Conservation (phyloP, 2,888 invertebrate genomes). For the Trachelus stipa region DNA sequence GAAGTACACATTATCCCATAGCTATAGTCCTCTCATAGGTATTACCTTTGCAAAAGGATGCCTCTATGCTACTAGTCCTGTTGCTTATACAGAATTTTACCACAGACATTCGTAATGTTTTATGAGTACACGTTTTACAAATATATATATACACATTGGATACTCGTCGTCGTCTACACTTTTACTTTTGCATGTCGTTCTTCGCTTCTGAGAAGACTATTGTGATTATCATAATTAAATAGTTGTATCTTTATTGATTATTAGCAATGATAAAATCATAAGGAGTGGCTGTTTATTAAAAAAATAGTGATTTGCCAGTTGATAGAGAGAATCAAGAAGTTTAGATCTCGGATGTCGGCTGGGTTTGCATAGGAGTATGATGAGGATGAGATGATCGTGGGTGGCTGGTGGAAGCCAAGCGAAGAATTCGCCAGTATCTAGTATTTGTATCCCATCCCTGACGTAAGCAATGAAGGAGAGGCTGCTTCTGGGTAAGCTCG, state of each 20-base stretch:
- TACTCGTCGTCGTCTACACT: neutral
- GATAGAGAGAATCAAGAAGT: neutral
- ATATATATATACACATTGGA: too few species aligned
- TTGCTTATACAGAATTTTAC: neutral
- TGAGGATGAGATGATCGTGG: neutral
- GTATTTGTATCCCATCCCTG: conserved; percentile 1
- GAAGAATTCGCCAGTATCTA: neutral
- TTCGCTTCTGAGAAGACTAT: neutral
- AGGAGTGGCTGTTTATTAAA: neutral
- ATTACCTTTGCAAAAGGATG: neutral
- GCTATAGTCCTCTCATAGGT: neutral
- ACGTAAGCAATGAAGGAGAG: neutral
- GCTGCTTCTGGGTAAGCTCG: conserved; percentile 7
- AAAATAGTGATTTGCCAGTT: neutral
- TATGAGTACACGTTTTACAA: too few species aligned
- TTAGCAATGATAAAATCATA: too few species aligned
- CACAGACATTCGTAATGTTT: neutral
- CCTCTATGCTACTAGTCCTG: neutral
- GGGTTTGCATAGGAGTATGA: neutral
- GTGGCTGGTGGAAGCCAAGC: neutral
- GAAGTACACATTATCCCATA: neutral
- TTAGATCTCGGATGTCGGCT: neutral
- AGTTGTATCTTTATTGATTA: neutral
- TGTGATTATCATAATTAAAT: neutral
- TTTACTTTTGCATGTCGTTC: neutral